Conservation (phyloP, 2,888 invertebrate genomes). For the Campoletis raptor region DNA sequence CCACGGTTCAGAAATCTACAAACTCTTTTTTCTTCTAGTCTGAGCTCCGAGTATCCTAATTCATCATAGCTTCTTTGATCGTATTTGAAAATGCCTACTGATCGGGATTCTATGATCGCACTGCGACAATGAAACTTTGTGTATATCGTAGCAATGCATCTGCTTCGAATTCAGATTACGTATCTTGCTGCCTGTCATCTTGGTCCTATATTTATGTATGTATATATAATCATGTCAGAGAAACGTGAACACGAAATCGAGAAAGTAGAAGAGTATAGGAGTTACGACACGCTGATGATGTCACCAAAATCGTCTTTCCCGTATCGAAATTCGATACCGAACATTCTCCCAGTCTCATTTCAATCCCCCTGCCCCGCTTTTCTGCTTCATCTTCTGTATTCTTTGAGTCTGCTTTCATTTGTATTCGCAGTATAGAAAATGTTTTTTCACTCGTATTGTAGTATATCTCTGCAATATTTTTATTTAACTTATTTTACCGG, state of each 20-base stretch:
- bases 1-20: neutral
- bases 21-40: neutral
- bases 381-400: slow-evolving; percentile 18
- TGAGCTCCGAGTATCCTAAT: neutral
- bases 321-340: slow-evolving; percentile 76
- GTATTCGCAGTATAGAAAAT: neutral
- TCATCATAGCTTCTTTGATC: slow-evolving; percentile 7
- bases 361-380: slow-evolving; percentile 26
- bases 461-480: neutral
- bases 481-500: neutral
- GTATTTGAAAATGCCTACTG: slow-evolving; percentile 8
- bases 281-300: slow-evolving; percentile 69
- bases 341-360: slow-evolving; percentile 58
- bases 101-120: slow-evolving; percentile 35
- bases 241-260: slow-evolving; percentile 36
- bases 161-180: slow-evolving; percentile 78
- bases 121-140: slow-evolving; percentile 73
- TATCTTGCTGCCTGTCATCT: slow-evolving; percentile 72
- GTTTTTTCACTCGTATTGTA: slow-evolving; percentile 21
- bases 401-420: slow-evolving; percentile 25
- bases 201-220: slow-evolving; percentile 36
- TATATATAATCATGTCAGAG: slow-evolving; percentile 73
- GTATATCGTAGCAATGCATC: slow-evolving; percentile 70
- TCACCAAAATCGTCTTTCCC: slow-evolving; percentile 72
- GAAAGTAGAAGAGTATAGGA: slow-evolving; percentile 23